Base-by-base conservation (phyloP, 2,113 vertebrate species). In the Chelonoidis abingdonii region DNA sequence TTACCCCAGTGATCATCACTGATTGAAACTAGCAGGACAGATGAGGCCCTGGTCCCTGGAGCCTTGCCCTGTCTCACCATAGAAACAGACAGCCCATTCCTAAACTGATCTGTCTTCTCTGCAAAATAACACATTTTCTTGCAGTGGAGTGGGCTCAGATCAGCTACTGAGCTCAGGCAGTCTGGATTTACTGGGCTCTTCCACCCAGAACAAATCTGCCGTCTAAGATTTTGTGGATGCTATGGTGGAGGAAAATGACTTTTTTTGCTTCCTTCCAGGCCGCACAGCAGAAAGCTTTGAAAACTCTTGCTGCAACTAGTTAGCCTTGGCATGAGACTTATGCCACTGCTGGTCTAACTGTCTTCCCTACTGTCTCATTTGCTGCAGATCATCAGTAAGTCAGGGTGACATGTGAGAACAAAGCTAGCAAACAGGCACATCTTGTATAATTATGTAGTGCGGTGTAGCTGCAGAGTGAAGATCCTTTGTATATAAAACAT, bases 261-360 rank as follows among this genome's bases (percentile, higher is more conserved):
- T 72, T 16, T 27, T 10, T 0, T 41, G 1, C 1, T 59, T 65
- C 31, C 31, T 35, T 14, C 31, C 14, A 4, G 7, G 31, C 62
- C 16, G 2, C 31, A 16, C 62, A 65, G 31, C 29, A 35, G 44
- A 65, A 12, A 14, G 14, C 35, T 65, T 65, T 65, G 14, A 65
- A n/a, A 65, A 13, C 31, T 35, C 19, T 65, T 65, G 31, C 13
- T 17, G 62, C 62, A 65, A 19, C 62, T 16, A 35, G 31, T 35
- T 14, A 65, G 62, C 14, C 62, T 65, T 65, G 62, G 31, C 62
- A 65, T 65, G 62, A 65, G 62, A n/a, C 14, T 35, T 65, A 29
- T 65, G 31, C 14, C 31, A 17, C 13, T 65, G 12, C 59, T 62
- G 16, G 31, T 35, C 62, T 57, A 27, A 57, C 56, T 8, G 13